Evolutionary conservation across 2,797 vertebrate genomes (phyloP).

Genomic region (Mus minutoides): DNA sequence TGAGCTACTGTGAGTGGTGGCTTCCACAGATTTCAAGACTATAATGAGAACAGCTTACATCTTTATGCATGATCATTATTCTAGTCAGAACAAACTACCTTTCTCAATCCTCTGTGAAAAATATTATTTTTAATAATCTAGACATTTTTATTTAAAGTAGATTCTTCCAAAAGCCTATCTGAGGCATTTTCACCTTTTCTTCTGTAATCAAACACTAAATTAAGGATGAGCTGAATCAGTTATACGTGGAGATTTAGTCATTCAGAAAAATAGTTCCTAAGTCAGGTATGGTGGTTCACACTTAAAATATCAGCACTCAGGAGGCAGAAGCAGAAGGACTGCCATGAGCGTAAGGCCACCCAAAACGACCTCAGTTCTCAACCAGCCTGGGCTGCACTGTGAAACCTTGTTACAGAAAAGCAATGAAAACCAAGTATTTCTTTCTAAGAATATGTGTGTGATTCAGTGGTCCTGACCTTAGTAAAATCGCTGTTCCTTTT

Average conservation of each 20-base stretch:
- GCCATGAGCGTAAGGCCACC: neutral
- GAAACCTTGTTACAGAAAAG: neutral
- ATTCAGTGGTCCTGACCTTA: neutral
- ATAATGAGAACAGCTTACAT: slow-evolving; percentile 32
- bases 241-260: neutral
- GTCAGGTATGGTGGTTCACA: neutral
- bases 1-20: slow-evolving; percentile 65
- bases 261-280: slow-evolving; percentile 22
- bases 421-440: neutral
- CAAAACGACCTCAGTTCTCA: neutral
- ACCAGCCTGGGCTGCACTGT: neutral
- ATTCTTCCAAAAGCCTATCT: neutral
- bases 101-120: slow-evolving; percentile 24
- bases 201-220: slow-evolving; percentile 33
- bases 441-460: neutral
- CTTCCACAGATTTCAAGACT: slow-evolving; percentile 56
- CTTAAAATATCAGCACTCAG: neutral
- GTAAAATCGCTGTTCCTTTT: neutral
- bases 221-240: neutral
- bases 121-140: slow-evolving; percentile 44
- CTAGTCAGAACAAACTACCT: slow-evolving; percentile 56
- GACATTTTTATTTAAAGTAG: slow-evolving; percentile 34
- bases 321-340: neutral
- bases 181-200: slow-evolving; percentile 14
- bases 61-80: slow-evolving; percentile 47